phyloP scores from a whole-genome alignment of 2,888 invertebrate genomes.

The Leucophenga montana region DNA sequence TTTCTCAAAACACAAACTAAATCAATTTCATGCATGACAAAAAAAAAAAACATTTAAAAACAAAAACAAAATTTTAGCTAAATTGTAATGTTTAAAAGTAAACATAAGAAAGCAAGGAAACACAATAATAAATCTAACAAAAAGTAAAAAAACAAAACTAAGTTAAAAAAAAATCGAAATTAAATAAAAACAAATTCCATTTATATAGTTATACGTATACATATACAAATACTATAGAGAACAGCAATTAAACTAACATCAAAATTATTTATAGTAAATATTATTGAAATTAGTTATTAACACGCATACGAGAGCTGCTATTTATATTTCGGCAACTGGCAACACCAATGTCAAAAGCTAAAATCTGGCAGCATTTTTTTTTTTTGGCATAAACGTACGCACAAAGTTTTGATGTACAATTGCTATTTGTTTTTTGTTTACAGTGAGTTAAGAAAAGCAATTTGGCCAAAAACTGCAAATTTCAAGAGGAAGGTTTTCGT shows the following conservation, averaged over 20 bases:
- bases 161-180: no score
- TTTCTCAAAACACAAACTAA: conserved; percentile 45
- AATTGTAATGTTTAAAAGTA: conserved; percentile 51
- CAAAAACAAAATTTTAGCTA: conserved; percentile 34
- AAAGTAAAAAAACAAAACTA: conserved; percentile 24
- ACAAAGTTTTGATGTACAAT: no score
- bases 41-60: conserved; percentile 36
- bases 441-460: no score
- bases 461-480: no score
- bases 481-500: no score
- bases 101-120: conserved; percentile 34
- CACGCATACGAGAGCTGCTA: conserved; percentile 28
- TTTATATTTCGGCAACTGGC: no score
- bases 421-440: no score
- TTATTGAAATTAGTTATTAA: conserved; percentile 28
- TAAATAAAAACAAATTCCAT: background rate
- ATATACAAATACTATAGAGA: no score
- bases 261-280: conserved; percentile 30
- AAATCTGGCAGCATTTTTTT: no score
- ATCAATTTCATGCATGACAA: conserved; percentile 21
- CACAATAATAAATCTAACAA: conserved; percentile 47
- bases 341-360: no score
- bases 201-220: no score
- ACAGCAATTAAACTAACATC: conserved; percentile 20
- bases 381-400: no score